phyloP scores from a whole-genome alignment of 2,797 vertebrate genomes.

The Sciurus vulgaris region DNA sequence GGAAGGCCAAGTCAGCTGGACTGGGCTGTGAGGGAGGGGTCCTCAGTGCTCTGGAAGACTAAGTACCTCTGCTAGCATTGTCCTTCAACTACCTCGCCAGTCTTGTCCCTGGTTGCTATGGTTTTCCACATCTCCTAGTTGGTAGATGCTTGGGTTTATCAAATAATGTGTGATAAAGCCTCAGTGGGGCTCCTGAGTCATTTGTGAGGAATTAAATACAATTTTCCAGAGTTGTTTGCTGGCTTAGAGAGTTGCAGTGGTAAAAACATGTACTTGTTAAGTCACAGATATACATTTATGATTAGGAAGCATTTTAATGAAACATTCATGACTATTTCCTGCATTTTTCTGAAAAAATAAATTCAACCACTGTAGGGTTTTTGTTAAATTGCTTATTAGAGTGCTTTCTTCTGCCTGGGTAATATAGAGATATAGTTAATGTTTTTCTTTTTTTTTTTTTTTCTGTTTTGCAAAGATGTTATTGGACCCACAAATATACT shows the following conservation, averaged over 20 bases:
- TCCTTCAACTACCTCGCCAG: background rate
- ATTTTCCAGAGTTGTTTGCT: slow-evolving; percentile 66
- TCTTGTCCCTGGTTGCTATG: slow-evolving; percentile 62
- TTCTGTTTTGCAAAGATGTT: slow-evolving; percentile 81
- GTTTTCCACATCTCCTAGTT: slow-evolving; percentile 60
- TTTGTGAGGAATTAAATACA: slow-evolving; percentile 70
- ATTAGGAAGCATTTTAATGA: slow-evolving; percentile 82
- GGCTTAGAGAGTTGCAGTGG: slow-evolving; percentile 40
- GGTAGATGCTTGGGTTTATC: slow-evolving; percentile 45
- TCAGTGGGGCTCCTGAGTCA: slow-evolving; percentile 63
- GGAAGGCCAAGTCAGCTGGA: background rate
- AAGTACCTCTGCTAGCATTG: no score
- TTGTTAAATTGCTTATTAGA: slow-evolving; percentile 77
- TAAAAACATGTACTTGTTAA: slow-evolving; percentile 64
- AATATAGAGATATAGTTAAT: slow-evolving; percentile 80
- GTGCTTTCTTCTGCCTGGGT: slow-evolving; percentile 71
- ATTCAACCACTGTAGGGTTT: slow-evolving; percentile 81
- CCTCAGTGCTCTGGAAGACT: background rate
- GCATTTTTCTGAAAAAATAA: slow-evolving; percentile 87
- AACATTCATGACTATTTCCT: slow-evolving; percentile 87
- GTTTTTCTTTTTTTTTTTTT: slow-evolving; percentile 83
- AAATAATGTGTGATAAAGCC: slow-evolving; percentile 59
- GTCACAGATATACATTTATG: slow-evolving; percentile 58
- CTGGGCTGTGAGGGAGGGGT: background rate
- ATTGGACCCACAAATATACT: slow-evolving; percentile 84